Evolutionary conservation across 2,113 vertebrate genomes (phyloP).

Genomic region (Potamarius usumacintae): DNA sequence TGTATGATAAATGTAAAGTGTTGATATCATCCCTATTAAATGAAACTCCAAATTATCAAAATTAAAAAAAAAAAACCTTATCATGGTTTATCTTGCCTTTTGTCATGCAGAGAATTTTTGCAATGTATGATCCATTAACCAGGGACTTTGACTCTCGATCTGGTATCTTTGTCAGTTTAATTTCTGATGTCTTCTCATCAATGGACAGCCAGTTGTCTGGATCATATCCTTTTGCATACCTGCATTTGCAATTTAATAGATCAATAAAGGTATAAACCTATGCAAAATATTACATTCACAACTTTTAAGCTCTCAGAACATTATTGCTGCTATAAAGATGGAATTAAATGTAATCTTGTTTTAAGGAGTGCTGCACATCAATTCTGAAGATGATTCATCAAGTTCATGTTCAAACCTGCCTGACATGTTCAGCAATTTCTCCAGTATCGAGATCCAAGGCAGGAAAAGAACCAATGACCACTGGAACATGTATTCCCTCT

Average conservation of each 20-base stretch:
- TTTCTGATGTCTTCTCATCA: slow-evolving; percentile 82
- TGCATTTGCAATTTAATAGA: slow-evolving; percentile 50
- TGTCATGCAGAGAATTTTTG: slow-evolving; percentile 81
- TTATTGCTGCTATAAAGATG: not conserved
- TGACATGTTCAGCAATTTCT: slow-evolving; percentile 76
- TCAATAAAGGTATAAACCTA: not conserved
- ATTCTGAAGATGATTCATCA: not conserved
- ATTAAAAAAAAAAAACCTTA: not conserved
- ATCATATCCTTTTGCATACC: slow-evolving; percentile 84
- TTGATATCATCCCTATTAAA: not conserved
- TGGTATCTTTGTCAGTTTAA: slow-evolving; percentile 80
- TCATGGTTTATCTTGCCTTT: slow-evolving; percentile 71
- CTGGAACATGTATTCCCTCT: slow-evolving; percentile 53
- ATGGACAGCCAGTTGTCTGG: slow-evolving; percentile 83
- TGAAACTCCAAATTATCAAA: not conserved
- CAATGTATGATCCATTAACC: slow-evolving; percentile 78
- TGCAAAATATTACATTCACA: not conserved
- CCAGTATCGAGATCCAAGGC: slow-evolving; percentile 84
- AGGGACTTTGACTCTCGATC: slow-evolving; percentile 79
- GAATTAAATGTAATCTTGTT: not conserved
- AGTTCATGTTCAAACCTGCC: slow-evolving; percentile 64
- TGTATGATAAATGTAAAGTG: not conserved
- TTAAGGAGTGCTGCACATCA: not conserved
- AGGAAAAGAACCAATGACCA: slow-evolving; percentile 71
- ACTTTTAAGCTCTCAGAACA: not conserved